A percentile compares a stretch with the other conserved stretches of the same genome.
phyloP scores from a whole-genome alignment of 2,113 vertebrate species.

The Opisthocomus hoazin region DNA sequence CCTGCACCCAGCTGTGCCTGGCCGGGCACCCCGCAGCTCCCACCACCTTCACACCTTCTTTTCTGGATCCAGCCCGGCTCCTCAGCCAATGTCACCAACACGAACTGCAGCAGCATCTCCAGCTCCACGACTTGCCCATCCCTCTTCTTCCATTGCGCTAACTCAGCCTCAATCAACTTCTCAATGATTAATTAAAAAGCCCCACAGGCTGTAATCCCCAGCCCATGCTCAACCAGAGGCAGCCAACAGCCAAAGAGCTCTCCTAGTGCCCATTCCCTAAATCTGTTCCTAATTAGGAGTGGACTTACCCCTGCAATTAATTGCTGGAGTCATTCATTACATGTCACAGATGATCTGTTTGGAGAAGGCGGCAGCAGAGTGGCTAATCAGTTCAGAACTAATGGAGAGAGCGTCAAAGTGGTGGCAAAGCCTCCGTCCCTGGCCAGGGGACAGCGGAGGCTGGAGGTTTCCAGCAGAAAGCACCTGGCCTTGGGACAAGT shows the following conservation, averaged over 20 bases:
- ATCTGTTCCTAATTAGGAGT: not conserved
- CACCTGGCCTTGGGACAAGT: not conserved
- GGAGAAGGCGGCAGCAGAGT: not conserved
- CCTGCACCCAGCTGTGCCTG: not conserved
- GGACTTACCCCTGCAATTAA: conserved; percentile 9
- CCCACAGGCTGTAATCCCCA: not conserved
- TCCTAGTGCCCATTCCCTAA: not conserved
- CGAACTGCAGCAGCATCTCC: not conserved
- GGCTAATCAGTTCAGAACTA: not conserved
- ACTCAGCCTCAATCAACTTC: not conserved
- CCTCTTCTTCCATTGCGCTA: accelerated
- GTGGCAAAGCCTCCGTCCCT: not conserved
- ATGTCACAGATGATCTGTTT: not conserved
- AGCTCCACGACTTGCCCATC: not conserved
- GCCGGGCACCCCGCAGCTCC: not conserved
- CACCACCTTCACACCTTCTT: not conserved
- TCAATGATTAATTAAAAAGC: not conserved
- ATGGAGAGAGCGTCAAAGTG: accelerated
- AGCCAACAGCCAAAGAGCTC: not conserved
- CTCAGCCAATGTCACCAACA: not conserved
- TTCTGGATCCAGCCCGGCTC: not conserved
- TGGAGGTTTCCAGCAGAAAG: not conserved
- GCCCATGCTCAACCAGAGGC: not conserved
- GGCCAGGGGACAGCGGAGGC: not conserved
- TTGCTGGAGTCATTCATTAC: not conserved